Base-by-base conservation (phyloP, 2,113 vertebrate species). In the Mesoclemmys tuberculata region DNA sequence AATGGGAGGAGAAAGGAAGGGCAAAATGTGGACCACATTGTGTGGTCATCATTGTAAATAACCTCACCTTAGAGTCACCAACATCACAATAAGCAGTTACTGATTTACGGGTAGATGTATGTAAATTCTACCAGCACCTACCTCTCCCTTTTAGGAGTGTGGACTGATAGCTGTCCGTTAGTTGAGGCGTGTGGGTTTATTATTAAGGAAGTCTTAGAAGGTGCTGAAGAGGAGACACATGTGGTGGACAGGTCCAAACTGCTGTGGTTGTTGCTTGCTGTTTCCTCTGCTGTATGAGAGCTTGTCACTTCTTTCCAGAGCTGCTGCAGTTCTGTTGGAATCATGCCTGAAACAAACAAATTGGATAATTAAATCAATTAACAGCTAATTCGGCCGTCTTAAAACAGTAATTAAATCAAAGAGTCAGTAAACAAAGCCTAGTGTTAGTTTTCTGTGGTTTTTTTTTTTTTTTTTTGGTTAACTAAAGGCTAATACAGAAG, bases 331-430 rank as follows among this genome's bases (percentile, higher is more conserved):
- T 99, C 99, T 89, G 99, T 98, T 99, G 99, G 99, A 99, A 99
- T 99, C 99, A 99, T 99, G 99, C 99, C 99, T 99, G 99, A 98
- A 98, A 99, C 99, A 99, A 99, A 99, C 99, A 99, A 99, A 99
- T 99, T 99, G 99, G 99, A 99, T 99, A 99, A 99, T 99, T 99
- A 99, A 99, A 99, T 99, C 99, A 99, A 99, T 99, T 99, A 99
- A 99, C 98, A 97, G 98, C 98, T 99, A 99, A 99, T 99, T 99
- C 98, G 97, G 97, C 98, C 98, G 98, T 99, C 98, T 99, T 99
- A 98, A 98, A 98, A 98, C 97, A 98, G 98, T 99, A 99, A 99
- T 99, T 99, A 99, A 99, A 99, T 99, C 98, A 99, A 98, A 98
- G 98, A 98, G 97, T 99, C 98, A 98, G 99, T 99, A 99, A 99